Conservation (phyloP, 2,888 invertebrate species). For the Tyria jacobaeae region DNA sequence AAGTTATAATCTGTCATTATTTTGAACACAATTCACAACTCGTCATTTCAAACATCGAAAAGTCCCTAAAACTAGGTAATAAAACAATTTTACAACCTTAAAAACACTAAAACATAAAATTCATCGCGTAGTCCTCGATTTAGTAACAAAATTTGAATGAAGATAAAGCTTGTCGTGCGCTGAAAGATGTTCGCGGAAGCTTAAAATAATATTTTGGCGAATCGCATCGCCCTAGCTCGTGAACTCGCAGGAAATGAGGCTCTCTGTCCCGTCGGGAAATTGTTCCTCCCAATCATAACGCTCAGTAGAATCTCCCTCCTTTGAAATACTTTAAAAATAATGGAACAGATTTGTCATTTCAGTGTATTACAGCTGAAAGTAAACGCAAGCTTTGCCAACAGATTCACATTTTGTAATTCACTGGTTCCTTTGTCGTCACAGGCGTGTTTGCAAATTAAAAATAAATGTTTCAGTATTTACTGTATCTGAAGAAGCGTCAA, state of each 20-base stretch:
- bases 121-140: slow-evolving; percentile 40
- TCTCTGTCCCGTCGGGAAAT: slow-evolving; percentile 83
- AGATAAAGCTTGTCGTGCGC: slow-evolving; percentile 71
- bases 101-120: slow-evolving; percentile 44
- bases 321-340: slow-evolving; percentile 77
- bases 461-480: slow-evolving; percentile 19
- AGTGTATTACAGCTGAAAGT: slow-evolving; percentile 66
- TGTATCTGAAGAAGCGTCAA: slow-evolving; percentile 20
- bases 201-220: slow-evolving; percentile 82
- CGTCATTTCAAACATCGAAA: no score
- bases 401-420: slow-evolving; percentile 52
- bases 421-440: slow-evolving; percentile 30
- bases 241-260: slow-evolving; percentile 82
- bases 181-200: slow-evolving; percentile 78
- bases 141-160: slow-evolving; percentile 49
- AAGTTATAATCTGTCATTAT: slow-evolving; percentile 13
- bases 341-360: slow-evolving; percentile 75
- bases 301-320: slow-evolving; percentile 76
- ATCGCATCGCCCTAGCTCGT: slow-evolving; percentile 67
- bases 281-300: slow-evolving; percentile 83
- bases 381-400: slow-evolving; percentile 55
- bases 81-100: slow-evolving; percentile 33
- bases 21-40: slow-evolving; percentile 33
- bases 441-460: slow-evolving; percentile 18
- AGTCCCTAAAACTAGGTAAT: slow-evolving; percentile 17